These are phyloP conservation scores for Pseudococcus viburni DNA, from an alignment of 2,888 invertebrate species.

Conservation along the genomic window DNA sequence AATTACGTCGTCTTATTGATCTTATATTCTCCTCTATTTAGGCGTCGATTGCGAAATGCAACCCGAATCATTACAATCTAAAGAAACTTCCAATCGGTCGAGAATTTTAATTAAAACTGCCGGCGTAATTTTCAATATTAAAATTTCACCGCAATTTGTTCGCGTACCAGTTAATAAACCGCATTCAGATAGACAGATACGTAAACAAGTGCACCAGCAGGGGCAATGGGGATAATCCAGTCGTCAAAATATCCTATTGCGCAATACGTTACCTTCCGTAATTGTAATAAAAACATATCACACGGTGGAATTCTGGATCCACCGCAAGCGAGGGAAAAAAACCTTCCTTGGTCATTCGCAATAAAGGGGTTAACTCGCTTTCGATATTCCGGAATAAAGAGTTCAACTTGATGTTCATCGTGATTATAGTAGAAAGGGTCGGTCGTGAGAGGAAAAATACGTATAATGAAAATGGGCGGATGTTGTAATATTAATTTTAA, in stretches of 20 bases:
- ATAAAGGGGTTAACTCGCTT: not conserved
- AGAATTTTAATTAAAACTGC: slow-evolving; percentile 34
- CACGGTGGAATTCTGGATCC: not conserved
- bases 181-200: not conserved
- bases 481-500: slow-evolving; percentile 63
- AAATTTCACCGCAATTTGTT: slow-evolving; percentile 20
- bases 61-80: not conserved
- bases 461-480: slow-evolving; percentile 62
- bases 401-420: slow-evolving; percentile 28
- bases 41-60: slow-evolving; percentile 1
- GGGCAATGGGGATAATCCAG: not conserved
- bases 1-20: slow-evolving; percentile 16
- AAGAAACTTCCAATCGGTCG: not conserved
- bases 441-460: slow-evolving; percentile 12
- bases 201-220: not conserved
- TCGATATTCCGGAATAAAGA: slow-evolving; percentile 6
- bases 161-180: slow-evolving; percentile 20
- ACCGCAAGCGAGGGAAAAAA: not conserved
- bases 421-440: slow-evolving; percentile 39
- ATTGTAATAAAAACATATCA: slow-evolving; percentile 41
- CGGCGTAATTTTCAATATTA: slow-evolving; percentile 5
- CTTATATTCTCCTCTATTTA: not conserved
- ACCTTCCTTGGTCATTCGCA: slow-evolving; percentile 21
- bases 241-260: not conserved
- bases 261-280: not conserved